Percentiles rank a stretch among this genome's conserved stretches.
These are phyloP conservation scores for Acleris cristana DNA, from an alignment of 2,888 invertebrate species.

Conservation along the genomic window DNA sequence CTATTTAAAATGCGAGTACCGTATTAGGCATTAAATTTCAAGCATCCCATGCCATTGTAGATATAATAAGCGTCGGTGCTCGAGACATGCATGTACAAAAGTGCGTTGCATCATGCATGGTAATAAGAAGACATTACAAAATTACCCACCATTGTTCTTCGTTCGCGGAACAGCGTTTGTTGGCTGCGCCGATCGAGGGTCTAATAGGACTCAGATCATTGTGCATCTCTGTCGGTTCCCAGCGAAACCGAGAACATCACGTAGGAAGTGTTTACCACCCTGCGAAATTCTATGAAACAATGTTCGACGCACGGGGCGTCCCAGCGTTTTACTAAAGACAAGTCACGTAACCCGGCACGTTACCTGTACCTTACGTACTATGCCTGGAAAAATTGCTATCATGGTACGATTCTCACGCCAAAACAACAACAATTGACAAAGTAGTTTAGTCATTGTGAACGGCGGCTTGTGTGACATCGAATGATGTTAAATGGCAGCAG, in stretches of 20 bases:
- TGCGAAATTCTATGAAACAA: slow-evolving; percentile 51
- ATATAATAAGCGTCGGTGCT: slow-evolving; percentile 62
- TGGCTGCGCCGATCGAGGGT: slow-evolving; percentile 61
- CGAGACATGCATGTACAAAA: slow-evolving; percentile 55
- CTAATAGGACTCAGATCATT: slow-evolving; percentile 71
- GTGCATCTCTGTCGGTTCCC: slow-evolving; percentile 68
- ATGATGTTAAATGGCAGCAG: slow-evolving; percentile 44
- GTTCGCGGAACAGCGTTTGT: slow-evolving; percentile 74
- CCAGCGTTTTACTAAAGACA: slow-evolving; percentile 30
- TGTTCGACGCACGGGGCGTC: slow-evolving; percentile 22
- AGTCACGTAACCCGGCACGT: slow-evolving; percentile 51
- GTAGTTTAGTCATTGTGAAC: slow-evolving; percentile 50
- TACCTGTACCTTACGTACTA: background rate
- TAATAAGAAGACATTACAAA: slow-evolving; percentile 81
- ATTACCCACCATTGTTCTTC: slow-evolving; percentile 79
- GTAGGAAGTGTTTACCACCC: slow-evolving; percentile 54
- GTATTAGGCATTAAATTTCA: slow-evolving; percentile 50
- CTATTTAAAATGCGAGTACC: slow-evolving; percentile 36
- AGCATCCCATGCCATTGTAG: slow-evolving; percentile 59
- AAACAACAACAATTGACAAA: slow-evolving; percentile 3
- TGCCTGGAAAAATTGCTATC: background rate
- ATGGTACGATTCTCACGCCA: slow-evolving; percentile 13
- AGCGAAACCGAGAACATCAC: slow-evolving; percentile 58
- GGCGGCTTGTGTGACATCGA: slow-evolving; percentile 50
- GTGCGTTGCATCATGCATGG: slow-evolving; percentile 75